Conservation (phyloP, 2,797 vertebrate species). For the Helicolenus hilgendorfi region DNA sequence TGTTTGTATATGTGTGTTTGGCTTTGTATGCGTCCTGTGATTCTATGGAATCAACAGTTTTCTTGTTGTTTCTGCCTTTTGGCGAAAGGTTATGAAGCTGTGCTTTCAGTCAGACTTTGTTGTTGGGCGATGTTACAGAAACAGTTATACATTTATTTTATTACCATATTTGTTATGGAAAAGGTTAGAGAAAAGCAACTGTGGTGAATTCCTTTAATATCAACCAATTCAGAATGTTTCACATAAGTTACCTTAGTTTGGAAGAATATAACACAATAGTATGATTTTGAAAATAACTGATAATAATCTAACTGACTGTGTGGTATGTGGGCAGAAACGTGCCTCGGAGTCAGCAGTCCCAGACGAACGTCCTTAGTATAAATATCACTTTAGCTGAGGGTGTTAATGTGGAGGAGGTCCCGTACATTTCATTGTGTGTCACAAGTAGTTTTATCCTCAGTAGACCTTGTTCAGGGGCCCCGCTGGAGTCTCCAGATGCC, state of each 20-base stretch:
- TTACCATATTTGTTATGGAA: neutral
- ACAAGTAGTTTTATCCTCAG: conserved; percentile 79
- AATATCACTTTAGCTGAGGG: conserved; percentile 70
- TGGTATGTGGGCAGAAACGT: neutral
- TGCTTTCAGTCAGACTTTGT: neutral
- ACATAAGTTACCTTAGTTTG: neutral
- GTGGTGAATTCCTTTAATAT: neutral
- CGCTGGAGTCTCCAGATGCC: conserved; percentile 87
- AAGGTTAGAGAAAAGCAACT: neutral
- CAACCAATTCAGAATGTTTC: neutral
- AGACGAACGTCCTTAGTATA: conserved; percentile 30
- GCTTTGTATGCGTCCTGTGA: neutral
- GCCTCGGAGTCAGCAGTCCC: conserved; percentile 7
- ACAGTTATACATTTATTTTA: neutral
- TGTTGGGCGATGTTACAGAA: neutral
- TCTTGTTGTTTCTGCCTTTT: neutral
- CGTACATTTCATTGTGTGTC: conserved; percentile 76
- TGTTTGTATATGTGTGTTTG: neutral
- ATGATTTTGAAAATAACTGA: neutral
- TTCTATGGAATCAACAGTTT: neutral
- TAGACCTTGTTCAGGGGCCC: conserved; percentile 67
- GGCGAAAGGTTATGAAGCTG: too few relatives aligned
- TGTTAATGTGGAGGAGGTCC: conserved; percentile 71
- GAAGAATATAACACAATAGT: neutral
- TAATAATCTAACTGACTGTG: neutral